phyloP scores from a whole-genome alignment of 2,797 vertebrate species.

The Synaphobranchus kaupii region DNA sequence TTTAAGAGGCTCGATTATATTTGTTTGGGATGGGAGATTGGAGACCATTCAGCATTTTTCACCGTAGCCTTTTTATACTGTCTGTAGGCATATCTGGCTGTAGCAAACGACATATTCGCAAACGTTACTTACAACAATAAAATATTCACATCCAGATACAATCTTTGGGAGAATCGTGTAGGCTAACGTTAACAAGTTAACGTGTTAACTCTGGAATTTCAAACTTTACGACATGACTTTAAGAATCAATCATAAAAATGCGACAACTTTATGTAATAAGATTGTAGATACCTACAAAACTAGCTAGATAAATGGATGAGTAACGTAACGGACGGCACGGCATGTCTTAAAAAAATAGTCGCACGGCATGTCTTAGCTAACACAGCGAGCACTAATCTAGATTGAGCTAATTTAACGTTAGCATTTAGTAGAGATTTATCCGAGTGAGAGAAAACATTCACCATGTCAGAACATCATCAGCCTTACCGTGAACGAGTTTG shows the following conservation, averaged over 20 bases:
- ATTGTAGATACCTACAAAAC: no score
- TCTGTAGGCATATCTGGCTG: not conserved
- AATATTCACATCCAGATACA: not conserved
- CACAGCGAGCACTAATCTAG: not conserved
- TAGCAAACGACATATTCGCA: not conserved
- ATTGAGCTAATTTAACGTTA: not conserved
- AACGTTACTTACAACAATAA: not conserved
- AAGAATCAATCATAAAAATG: not conserved
- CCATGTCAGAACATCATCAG: not conserved
- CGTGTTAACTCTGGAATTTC: not conserved
- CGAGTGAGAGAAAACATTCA: not conserved
- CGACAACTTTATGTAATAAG: no score
- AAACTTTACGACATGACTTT: not conserved
- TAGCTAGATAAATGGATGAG: not conserved
- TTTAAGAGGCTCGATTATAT: not conserved
- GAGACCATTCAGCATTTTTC: not conserved
- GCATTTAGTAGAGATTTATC: not conserved
- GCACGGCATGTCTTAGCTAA: not conserved
- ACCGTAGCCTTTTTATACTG: not conserved
- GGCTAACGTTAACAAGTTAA: not conserved
- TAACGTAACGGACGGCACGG: not conserved
- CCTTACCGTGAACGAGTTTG: slow-evolving; percentile 3
- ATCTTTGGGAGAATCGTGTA: not conserved
- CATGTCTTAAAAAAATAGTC: not conserved
- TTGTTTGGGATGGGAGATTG: not conserved